Evolutionary conservation across 1,140 invertebrate species (phyloP).

Genomic region (Leptinotarsa undecemlineata): DNA sequence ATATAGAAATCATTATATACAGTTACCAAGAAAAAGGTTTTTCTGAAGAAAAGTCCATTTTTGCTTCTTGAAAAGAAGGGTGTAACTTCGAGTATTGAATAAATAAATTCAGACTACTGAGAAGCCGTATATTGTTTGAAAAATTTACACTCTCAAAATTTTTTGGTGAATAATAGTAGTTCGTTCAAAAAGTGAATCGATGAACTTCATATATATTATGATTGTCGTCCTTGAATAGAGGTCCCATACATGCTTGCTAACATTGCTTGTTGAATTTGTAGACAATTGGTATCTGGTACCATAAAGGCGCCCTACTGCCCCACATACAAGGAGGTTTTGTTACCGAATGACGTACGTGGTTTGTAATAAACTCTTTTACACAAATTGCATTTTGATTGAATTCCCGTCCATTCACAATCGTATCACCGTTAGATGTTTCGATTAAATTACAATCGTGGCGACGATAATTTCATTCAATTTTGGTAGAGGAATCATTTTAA

Average conservation of each 20-base stretch:
- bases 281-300: conserved; percentile 9
- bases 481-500: neutral
- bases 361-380: conserved; percentile 14
- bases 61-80: no score
- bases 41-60: no score
- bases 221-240: no score
- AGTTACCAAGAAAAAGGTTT: no score
- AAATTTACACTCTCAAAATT: no score
- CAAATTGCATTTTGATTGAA: conserved; percentile 15
- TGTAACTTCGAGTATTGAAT: no score
- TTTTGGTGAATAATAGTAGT: no score
- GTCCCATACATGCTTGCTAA: neutral
- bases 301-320: conserved; percentile 2
- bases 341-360: conserved; percentile 9
- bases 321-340: conserved; percentile 7
- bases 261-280: neutral
- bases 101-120: no score
- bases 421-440: conserved; percentile 9
- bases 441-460: neutral
- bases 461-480: neutral
- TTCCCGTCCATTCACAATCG: conserved; percentile 10
- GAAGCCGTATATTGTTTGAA: no score
- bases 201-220: no score
- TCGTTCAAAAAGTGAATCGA: no score
- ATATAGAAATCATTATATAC: no score